Conservation (phyloP, 2,113 vertebrate genomes). For the Hiodon alosoides region DNA sequence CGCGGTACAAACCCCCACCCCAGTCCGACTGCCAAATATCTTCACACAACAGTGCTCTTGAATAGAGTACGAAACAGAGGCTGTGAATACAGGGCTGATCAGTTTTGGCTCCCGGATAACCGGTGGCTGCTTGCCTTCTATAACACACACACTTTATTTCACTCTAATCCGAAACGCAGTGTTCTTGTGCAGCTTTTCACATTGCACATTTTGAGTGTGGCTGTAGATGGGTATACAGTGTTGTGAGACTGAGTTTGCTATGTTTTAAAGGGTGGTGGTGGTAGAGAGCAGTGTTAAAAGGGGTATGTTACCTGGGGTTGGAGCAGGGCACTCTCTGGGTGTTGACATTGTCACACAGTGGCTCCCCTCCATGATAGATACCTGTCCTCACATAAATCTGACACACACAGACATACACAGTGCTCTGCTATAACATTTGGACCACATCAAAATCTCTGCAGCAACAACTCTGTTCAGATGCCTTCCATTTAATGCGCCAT, state of each 20-base stretch:
- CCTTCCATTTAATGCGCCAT: not conserved
- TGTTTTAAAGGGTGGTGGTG: too few species aligned
- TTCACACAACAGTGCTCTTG: not conserved
- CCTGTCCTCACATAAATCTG: conserved; percentile 61
- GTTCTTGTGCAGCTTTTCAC: too few species aligned
- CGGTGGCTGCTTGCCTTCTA: too few species aligned
- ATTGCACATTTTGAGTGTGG: not conserved
- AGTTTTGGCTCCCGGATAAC: too few species aligned
- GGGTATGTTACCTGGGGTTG: conserved; percentile 53
- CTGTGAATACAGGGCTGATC: too few species aligned
- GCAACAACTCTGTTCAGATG: not conserved
- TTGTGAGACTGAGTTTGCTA: not conserved
- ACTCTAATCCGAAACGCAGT: too few species aligned
- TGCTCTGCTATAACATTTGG: not conserved
- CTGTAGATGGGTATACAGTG: not conserved
- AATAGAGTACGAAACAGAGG: not conserved
- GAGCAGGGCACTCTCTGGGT: conserved; percentile 60
- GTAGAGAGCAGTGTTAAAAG: not conserved
- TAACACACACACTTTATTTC: too few species aligned
- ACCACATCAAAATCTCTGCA: not conserved
- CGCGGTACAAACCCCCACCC: not conserved
- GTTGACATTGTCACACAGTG: conserved; percentile 58
- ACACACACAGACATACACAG: conserved; percentile 28
- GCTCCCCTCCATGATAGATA: conserved; percentile 59
- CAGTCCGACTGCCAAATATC: not conserved